These are phyloP conservation scores for Myotis lucifugus DNA, from an alignment of 2,113 vertebrate genomes.

Conservation along the genomic window DNA sequence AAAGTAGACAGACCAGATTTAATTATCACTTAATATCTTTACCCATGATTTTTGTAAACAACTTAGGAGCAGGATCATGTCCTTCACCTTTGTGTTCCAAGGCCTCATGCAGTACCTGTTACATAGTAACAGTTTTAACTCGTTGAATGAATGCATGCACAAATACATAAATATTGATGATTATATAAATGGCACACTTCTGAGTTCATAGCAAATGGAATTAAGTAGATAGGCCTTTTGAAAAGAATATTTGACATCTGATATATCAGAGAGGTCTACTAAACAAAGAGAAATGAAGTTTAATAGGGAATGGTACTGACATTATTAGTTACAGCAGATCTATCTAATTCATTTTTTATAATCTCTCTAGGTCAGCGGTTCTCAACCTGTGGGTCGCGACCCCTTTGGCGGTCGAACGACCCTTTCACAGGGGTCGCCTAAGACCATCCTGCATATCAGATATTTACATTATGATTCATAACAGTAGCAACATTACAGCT, in stretches of 20 bases:
- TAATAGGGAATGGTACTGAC: not conserved
- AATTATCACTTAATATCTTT: constrained; percentile 7
- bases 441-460: no score
- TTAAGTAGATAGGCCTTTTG: constrained; percentile 4
- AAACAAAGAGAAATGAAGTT: constrained; percentile 37
- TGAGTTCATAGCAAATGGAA: constrained; percentile 23
- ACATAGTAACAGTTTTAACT: not conserved
- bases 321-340: not conserved
- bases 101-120: not conserved
- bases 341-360: not conserved
- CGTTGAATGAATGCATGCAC: not conserved
- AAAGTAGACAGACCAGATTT: not conserved
- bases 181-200: not conserved
- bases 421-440: no score
- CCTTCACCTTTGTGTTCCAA: constrained; percentile 43
- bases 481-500: no score
- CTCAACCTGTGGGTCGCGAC: no score
- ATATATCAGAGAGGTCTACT: not conserved
- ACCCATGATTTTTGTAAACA: not conserved
- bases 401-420: no score
- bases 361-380: not conserved
- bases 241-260: constrained; percentile 40
- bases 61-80: constrained; percentile 13
- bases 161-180: not conserved
- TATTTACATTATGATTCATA: no score